Percentiles rank a stretch among this genome's conserved stretches.
Evolutionary conservation across 2,113 vertebrate species (phyloP).

Genomic region (Hippocampus comes): DNA sequence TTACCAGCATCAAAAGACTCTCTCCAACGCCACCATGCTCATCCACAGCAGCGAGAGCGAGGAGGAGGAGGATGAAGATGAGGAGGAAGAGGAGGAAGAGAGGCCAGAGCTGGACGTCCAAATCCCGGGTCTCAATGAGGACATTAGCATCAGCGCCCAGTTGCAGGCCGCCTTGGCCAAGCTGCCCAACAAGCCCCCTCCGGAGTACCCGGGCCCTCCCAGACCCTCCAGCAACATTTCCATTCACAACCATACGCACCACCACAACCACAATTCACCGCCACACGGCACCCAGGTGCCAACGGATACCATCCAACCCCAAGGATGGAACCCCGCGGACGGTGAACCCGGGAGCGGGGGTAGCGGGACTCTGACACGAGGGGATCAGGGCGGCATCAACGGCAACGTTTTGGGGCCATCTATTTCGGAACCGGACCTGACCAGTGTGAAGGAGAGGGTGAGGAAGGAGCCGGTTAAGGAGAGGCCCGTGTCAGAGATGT

Average conservation of each 20-base stretch:
- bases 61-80: slow-evolving; percentile 76
- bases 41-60: slow-evolving; percentile 97
- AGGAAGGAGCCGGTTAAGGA: slow-evolving; percentile 93
- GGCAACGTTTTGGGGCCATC: slow-evolving; percentile 88
- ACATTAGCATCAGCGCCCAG: slow-evolving; percentile 88
- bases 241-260: slow-evolving; percentile 63
- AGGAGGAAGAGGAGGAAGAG: slow-evolving; percentile 63
- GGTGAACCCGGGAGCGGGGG: slow-evolving; percentile 40
- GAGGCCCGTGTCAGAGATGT: slow-evolving; percentile 95
- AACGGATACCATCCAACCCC: no score
- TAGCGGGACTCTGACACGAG: slow-evolving; percentile 75
- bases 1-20: slow-evolving; percentile 90
- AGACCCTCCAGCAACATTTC: slow-evolving; percentile 78
- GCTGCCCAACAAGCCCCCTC: slow-evolving; percentile 93
- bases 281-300: slow-evolving; percentile 56
- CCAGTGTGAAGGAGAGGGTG: slow-evolving; percentile 91
- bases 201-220: slow-evolving; percentile 88
- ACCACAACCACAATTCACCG: slow-evolving; percentile 63
- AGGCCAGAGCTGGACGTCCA: slow-evolving; percentile 75
- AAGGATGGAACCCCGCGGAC: slow-evolving; percentile 32
- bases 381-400: slow-evolving; percentile 79
- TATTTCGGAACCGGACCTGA: slow-evolving; percentile 93
- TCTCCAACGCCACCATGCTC: slow-evolving; percentile 92
- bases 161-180: slow-evolving; percentile 91
- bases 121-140: slow-evolving; percentile 79